Evolutionary conservation across 2,113 vertebrate genomes (phyloP).

Genomic region (Hydropotes inermis): DNA sequence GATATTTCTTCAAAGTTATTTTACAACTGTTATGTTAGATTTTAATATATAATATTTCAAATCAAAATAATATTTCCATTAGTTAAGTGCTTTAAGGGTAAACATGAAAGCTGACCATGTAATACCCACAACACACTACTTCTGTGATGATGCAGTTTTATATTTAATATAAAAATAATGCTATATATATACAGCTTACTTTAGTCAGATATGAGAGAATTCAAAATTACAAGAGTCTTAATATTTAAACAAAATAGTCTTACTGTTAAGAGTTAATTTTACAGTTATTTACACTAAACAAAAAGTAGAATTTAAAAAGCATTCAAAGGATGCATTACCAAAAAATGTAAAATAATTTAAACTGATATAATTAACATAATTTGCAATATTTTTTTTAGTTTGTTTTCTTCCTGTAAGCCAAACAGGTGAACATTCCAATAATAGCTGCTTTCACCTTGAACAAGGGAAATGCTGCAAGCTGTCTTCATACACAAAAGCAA

Average conservation of each 20-base stretch:
- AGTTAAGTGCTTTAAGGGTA: background rate
- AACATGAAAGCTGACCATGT: background rate
- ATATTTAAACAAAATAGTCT: slow-evolving; percentile 7
- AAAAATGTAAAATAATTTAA: background rate
- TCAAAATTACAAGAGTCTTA: background rate
- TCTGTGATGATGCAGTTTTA: background rate
- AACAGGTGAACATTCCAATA: background rate
- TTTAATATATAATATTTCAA: slow-evolving; percentile 19
- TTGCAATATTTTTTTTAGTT: background rate
- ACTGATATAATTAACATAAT: background rate
- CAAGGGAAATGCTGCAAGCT: background rate
- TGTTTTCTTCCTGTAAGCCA: background rate
- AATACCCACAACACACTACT: background rate
- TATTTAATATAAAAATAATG: slow-evolving; percentile 22
- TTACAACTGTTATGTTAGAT: background rate
- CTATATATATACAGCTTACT: background rate
- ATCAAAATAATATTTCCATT: slow-evolving; percentile 2
- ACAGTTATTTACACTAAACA: background rate
- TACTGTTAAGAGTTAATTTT: slow-evolving; percentile 16
- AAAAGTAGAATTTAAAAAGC: slow-evolving; percentile 7
- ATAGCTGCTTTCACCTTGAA: background rate
- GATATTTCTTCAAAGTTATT: background rate
- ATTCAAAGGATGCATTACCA: background rate
- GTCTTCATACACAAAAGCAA: background rate
- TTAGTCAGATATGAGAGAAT: background rate